Base-by-base conservation (phyloP, 1,140 invertebrate genomes). In the Arion vulgaris region DNA sequence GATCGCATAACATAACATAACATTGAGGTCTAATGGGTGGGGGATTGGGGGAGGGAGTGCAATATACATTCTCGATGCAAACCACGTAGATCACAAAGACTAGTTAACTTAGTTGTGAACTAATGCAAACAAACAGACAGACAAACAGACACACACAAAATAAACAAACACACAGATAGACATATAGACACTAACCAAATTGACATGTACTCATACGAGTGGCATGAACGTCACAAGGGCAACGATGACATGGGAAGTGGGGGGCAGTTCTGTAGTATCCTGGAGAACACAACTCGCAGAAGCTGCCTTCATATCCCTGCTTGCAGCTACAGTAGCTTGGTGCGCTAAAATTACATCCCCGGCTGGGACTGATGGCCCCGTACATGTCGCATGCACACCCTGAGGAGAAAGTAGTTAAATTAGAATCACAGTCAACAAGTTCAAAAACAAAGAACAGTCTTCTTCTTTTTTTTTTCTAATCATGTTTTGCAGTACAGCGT, bases 271-370 rank as follows among this genome's bases (percentile, higher is more conserved):
- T 76, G 82, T 90, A 90, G 74, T 79, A 88, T 0, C 86, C 86
- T 36, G 82, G 75, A 0, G 53, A 53, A 83, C 89, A 90, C 32
- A 81, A 28, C 78, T 90, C 87, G 83, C 89, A 90, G 80, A 89
- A 88, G 23, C 80, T 49, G 1, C 89, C 89, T 5, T 66, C 72
- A 62, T 89, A 86, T 4, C 85, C 85, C 26, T 17, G 34, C n/a
- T 85, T 85, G 82, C 88, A 89, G 0, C 75, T 49, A 57, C 88
- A 89, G 41, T 32, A 81, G 38, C 71, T 32, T n/a, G 71, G 32
- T 15, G 39, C 38, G 34, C 74, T 73, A 11, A 32, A 41, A 23
- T 68, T 38, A 80, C 85, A 86, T 0, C 26, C 73, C 28, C 28
- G 41, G n/a, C 41, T 81, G 32, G 41, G 73, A 32, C 19, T 19